A percentile compares a stretch with the other conserved stretches of the same genome.
Conservation (phyloP, 2,888 invertebrate genomes). For the Xestia rhomboidea region DNA sequence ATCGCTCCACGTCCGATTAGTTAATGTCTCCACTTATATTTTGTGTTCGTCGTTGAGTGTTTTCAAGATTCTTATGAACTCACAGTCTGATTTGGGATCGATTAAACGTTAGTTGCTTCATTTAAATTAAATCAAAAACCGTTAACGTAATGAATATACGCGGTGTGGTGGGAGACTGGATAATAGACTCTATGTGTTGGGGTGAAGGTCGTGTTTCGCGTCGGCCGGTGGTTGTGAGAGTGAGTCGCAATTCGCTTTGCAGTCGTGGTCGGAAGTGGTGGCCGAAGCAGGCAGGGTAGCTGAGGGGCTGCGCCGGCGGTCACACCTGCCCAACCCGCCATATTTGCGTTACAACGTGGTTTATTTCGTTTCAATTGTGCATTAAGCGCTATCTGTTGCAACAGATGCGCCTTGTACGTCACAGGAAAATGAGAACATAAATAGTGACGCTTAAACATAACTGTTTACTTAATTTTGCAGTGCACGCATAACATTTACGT, state of each 20-base stretch:
- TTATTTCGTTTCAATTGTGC: constrained; percentile 59
- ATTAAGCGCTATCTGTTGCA: constrained; percentile 52
- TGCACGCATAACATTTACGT: constrained; percentile 31
- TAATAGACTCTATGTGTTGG: constrained; percentile 65
- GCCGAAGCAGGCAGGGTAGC: constrained; percentile 66
- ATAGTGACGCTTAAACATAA: constrained; percentile 26
- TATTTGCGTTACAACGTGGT: constrained; percentile 69
- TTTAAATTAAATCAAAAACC: constrained; percentile 78
- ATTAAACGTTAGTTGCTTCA: constrained; percentile 73
- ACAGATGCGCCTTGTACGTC: constrained; percentile 49
- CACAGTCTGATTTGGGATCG: constrained; percentile 61
- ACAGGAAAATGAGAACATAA: constrained; percentile 40
- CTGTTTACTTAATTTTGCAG: constrained; percentile 43
- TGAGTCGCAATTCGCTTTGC: constrained; percentile 74
- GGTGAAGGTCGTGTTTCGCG: constrained; percentile 57
- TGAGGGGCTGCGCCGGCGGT: constrained; percentile 76
- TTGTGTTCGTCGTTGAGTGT: constrained; percentile 48
- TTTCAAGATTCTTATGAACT: constrained; percentile 48
- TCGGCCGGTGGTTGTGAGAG: constrained; percentile 47
- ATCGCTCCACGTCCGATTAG: constrained; percentile 60
- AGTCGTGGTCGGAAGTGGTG: constrained; percentile 77
- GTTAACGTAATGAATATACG: constrained; percentile 78
- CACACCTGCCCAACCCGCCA: constrained; percentile 83
- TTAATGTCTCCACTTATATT: constrained; percentile 58
- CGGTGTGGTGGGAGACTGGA: constrained; percentile 62